Base-by-base conservation (phyloP, 2,797 vertebrate species). In the Phrynocephalus guinanensis region DNA sequence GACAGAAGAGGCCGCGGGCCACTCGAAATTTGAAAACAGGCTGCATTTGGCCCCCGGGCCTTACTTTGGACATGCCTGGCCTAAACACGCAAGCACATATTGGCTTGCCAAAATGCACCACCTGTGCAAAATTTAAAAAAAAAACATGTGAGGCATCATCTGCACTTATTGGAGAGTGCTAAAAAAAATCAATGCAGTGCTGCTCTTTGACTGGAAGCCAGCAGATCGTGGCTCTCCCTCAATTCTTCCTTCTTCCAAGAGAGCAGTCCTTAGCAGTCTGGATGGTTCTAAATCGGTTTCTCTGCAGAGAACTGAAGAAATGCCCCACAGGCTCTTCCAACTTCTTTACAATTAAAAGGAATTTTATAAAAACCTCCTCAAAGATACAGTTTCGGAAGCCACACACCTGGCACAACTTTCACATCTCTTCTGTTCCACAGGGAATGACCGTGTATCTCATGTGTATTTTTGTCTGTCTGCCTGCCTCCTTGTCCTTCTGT, bases 201-300 rank as follows among this genome's bases (percentile, higher is more conserved):
- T 0, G 82, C 87, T 88, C 72, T 77, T 81, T 4, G 0, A 86
- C 6, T 87, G 76, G 90, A 90, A 88, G 28, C 56, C 8, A 88
- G 13, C 82, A 89, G 78, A 84, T 92, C 87, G 48, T 22, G 85
- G 60, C 33, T 88, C 78, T 83, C 75, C 67, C 92, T 89, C 79
- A 91, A 83, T 80, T 78, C 81, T 82, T 84, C 82, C 80, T 81
- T 82, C 86, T 89, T 79, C 79, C 72, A 90, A 93, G 89, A 85
- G 10, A 81, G 60, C 3, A 22, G 90, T 67, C 67, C 76, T 88
- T 81, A 90, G 85, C 72, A 91, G 89, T 83, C 83, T 5, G 50
- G 48, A 79, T 8, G 48, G 33, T 28, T 88, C 75, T 73, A 22
- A 56, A 79, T 78, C 10, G 30, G 87, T 84, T 94, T 83, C 88